A percentile compares a stretch with the other conserved stretches of the same genome.
These are phyloP conservation scores for Nasonovia ribisnigri DNA, from an alignment of 2,888 invertebrate genomes.

Conservation along the genomic window DNA sequence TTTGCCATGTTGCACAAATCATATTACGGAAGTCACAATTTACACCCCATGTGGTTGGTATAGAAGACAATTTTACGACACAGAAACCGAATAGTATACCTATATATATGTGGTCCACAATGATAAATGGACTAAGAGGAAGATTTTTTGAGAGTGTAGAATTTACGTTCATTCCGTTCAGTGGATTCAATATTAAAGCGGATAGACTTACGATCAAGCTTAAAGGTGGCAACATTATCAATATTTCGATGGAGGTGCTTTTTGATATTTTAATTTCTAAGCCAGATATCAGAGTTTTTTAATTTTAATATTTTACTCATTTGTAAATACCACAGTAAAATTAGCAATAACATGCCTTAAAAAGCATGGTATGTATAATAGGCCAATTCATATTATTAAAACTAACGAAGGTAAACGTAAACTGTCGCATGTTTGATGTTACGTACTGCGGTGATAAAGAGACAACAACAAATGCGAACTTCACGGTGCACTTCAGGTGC, in stretches of 20 bases:
- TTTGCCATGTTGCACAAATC: neutral
- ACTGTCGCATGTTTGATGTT: neutral
- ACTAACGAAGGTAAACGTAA: neutral
- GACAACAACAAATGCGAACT: neutral
- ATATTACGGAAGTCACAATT: neutral
- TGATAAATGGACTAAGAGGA: neutral
- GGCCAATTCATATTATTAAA: neutral
- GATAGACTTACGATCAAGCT: neutral
- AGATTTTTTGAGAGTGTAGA: too few relatives aligned
- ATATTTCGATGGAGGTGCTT: neutral
- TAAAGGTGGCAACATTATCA: neutral
- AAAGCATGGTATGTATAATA: neutral
- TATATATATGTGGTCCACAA: neutral
- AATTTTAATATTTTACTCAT: neutral
- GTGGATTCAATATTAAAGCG: neutral
- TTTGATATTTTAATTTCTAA: neutral
- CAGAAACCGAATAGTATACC: neutral
- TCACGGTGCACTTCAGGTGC: neutral
- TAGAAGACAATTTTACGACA: neutral
- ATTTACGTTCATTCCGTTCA: neutral
- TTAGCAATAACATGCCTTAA: neutral
- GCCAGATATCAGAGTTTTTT: neutral
- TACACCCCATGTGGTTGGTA: neutral
- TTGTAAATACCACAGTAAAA: neutral
- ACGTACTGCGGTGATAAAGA: neutral